phyloP scores from a whole-genome alignment of 2,797 vertebrate species.

The Phylloscopus collybita region DNA sequence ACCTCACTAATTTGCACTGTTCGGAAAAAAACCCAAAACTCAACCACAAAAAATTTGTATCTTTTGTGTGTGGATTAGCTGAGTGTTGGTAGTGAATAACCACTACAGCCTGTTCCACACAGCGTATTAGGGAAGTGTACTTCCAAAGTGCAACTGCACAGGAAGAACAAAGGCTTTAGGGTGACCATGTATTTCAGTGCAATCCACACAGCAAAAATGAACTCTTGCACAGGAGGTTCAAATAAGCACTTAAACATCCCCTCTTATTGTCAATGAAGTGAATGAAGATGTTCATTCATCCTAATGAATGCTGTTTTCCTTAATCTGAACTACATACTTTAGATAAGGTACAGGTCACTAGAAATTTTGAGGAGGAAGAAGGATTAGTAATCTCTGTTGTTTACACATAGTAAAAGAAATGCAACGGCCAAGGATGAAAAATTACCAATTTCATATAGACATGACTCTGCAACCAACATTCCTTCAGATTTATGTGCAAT shows the following conservation, averaged over 20 bases:
- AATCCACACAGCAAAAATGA: background rate
- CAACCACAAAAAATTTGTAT: background rate
- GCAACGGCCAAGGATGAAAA: slow-evolving; percentile 9
- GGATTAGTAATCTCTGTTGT: background rate
- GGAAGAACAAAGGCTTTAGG: background rate
- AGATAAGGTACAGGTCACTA: background rate
- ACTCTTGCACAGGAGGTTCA: background rate
- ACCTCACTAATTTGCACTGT: background rate
- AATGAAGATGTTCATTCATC: background rate
- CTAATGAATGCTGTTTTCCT: background rate
- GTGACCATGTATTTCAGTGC: background rate
- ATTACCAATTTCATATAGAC: background rate
- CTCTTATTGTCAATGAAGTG: background rate
- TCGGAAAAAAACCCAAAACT: background rate
- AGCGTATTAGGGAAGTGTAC: background rate
- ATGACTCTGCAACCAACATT: background rate
- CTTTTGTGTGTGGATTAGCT: background rate
- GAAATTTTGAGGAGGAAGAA: background rate
- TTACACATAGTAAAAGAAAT: background rate
- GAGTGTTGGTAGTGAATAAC: background rate
- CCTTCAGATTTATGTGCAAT: background rate
- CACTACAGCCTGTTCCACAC: background rate
- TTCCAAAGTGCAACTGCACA: background rate
- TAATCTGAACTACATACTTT: background rate
- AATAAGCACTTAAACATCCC: background rate